Evolutionary conservation across 1,140 invertebrate genomes (phyloP), one percentile per base, ranked within the genome.

Genomic region (Berghia stephanieae): DNA sequence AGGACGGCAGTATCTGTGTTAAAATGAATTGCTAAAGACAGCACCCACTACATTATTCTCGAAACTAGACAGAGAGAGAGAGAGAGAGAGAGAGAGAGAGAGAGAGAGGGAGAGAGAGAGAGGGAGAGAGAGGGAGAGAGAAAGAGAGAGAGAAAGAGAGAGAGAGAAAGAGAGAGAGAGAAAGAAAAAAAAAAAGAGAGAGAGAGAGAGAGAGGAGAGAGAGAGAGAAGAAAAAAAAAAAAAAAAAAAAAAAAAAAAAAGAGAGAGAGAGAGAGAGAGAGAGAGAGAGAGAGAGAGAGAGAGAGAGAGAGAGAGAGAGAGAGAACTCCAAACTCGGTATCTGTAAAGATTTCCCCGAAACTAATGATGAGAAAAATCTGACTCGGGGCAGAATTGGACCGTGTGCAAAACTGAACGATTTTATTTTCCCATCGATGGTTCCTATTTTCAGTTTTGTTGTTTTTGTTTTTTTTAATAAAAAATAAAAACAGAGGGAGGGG

Each of bases 41-140:
- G n/a, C n/a, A n/a, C n/a, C n/a, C n/a, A n/a, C n/a, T n/a, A n/a
- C n/a, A n/a, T n/a, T n/a, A n/a, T n/a, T n/a, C n/a, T n/a, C n/a
- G n/a, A n/a, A n/a, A n/a, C n/a, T n/a, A 27, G 31, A 60, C 16
- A 60, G 6, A 27, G 10, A 27, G 24, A n/a, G 24, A 60, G 10
- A 16, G 24, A 10, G 31, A 8, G 57, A 27, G 31, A 60, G 57
- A 27, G 10, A 60, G 24, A 27, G 10, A 27, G 24, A 60, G 8
- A 27, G 24, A 60, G 31, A 27, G 8, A 6, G 10, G 57, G 57
- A 60, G 57, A 27, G 57, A 60, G 57, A 27, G 57, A 60, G 57
- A 27, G 57, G 31, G 57, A 27, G 57, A 60, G 57, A 60, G 57
- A 60, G 57, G 6, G 57, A 60, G 24, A 60, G 57, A 60, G 57